phyloP scores from a whole-genome alignment of 1,140 invertebrate species.

The Tetraneura akinire region DNA sequence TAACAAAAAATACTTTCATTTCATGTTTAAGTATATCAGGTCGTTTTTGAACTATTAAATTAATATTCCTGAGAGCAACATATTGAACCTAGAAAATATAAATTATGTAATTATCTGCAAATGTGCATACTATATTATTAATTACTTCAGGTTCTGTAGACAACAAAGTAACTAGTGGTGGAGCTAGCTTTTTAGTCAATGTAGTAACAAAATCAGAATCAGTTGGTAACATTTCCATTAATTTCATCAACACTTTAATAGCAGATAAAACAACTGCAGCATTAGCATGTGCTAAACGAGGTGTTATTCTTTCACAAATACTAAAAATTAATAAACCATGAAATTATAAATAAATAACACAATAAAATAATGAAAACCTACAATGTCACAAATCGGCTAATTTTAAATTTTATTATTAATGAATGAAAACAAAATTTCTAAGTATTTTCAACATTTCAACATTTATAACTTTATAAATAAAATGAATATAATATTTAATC shows the following conservation, averaged over 20 bases:
- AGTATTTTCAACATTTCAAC: too few species aligned
- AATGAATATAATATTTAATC: too few species aligned
- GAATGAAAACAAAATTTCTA: too few species aligned
- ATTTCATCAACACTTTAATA: constrained; percentile 96
- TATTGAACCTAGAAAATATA: constrained; percentile 74
- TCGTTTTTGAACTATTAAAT: constrained; percentile 98
- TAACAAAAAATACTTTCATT: constrained; percentile 99
- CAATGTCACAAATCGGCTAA: too few species aligned
- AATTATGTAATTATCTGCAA: neutral
- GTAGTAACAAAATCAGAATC: constrained; percentile 93
- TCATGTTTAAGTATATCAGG: constrained; percentile 99
- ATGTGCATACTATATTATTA: constrained; percentile 37
- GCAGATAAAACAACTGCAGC: constrained; percentile 99
- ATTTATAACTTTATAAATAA: too few species aligned
- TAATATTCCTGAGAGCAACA: constrained; percentile 97
- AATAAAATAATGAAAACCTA: constrained; percentile 50
- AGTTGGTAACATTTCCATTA: constrained; percentile 94
- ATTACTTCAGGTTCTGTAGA: constrained; percentile 92
- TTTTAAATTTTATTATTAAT: too few species aligned
- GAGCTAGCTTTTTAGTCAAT: constrained; percentile 94
- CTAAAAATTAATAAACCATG: constrained; percentile 59
- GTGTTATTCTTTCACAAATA: constrained; percentile 98
- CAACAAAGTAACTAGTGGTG: constrained; percentile 96
- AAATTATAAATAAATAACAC: neutral
- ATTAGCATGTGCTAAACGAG: constrained; percentile 96